phyloP scores from a whole-genome alignment of 2,113 vertebrate genomes.

The Chloebia gouldiae region DNA sequence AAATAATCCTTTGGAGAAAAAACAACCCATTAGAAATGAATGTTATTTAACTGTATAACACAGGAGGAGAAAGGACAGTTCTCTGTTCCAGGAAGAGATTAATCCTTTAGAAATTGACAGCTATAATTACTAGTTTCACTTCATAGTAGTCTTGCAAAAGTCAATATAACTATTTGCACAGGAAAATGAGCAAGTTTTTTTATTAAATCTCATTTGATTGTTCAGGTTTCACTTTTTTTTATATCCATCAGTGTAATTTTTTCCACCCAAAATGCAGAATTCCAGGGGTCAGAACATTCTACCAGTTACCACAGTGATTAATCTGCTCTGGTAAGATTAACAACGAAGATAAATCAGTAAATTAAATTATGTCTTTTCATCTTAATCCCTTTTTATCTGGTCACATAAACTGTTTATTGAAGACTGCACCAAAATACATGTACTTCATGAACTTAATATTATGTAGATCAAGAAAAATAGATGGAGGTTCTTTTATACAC shows the following conservation, averaged over 20 bases:
- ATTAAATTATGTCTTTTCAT: not conserved
- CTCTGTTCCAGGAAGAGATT: not conserved
- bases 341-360: not conserved
- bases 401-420: not conserved
- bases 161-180: not conserved
- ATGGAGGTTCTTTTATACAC: not conserved
- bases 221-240: not conserved
- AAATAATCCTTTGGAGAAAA: not conserved
- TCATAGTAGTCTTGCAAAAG: not conserved
- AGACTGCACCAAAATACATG: not conserved
- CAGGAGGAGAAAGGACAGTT: not conserved
- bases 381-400: not conserved
- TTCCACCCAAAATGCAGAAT: not conserved
- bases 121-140: not conserved
- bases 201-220: not conserved
- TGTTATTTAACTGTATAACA: not conserved
- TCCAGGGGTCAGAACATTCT: not conserved
- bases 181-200: not conserved
- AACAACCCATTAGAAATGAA: not conserved
- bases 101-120: not conserved
- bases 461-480: not conserved
- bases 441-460: not conserved
- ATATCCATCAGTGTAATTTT: not conserved
- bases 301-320: not conserved
- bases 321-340: not conserved